phyloP scores from a whole-genome alignment of 2,888 invertebrate genomes.

The Epistrophella euchroma region DNA sequence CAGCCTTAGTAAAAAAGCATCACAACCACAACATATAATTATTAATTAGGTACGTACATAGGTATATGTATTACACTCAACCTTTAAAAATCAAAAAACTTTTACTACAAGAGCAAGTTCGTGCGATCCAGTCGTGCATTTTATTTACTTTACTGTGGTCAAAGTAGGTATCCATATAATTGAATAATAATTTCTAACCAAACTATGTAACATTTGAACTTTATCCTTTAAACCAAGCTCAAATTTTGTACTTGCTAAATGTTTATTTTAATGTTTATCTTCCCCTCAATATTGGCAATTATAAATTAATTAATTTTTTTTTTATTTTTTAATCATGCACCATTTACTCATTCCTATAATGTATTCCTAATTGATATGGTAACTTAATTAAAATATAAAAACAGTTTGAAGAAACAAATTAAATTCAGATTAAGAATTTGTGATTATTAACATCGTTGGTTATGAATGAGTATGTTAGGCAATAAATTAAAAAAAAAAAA shows the following conservation, averaged over 20 bases:
- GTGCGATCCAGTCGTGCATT: too few species aligned
- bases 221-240: conserved; percentile 3
- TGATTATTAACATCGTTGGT: not conserved
- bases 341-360: not conserved
- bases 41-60: too few species aligned
- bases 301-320: not conserved
- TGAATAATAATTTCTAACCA: not conserved
- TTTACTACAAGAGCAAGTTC: too few species aligned
- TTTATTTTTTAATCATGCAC: not conserved
- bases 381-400: not conserved
- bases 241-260: not conserved
- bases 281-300: not conserved
- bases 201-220: not conserved
- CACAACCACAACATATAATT: too few species aligned
- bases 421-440: conserved; percentile 7
- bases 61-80: too few species aligned
- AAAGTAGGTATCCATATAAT: not conserved
- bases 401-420: not conserved
- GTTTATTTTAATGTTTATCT: not conserved
- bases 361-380: not conserved
- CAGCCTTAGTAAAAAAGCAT: too few species aligned
- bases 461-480: not conserved
- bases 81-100: too few species aligned
- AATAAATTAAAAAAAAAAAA: too few species aligned
- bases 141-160: too few species aligned